These are phyloP conservation scores for Sitodiplosis mosellana DNA, from an alignment of 1,140 invertebrate species.

Conservation along the genomic window DNA sequence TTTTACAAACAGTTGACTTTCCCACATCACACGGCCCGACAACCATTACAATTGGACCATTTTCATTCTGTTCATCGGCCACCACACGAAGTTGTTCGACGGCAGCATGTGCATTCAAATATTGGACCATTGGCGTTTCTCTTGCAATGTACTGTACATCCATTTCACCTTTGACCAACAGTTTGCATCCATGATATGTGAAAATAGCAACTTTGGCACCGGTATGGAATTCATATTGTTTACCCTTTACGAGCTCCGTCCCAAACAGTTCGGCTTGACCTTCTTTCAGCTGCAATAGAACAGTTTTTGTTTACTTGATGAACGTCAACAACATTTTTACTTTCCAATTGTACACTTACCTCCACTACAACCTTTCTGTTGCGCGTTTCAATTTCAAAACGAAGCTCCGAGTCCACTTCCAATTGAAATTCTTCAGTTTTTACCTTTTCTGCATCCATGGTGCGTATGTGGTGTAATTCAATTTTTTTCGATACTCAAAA, in stretches of 20 bases:
- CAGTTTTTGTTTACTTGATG: constrained; percentile 2
- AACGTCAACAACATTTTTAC: constrained; percentile 2
- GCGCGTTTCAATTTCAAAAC: constrained; percentile 85
- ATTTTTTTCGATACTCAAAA: too few species aligned
- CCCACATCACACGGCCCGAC: constrained; percentile 92
- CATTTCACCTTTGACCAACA: constrained; percentile 68
- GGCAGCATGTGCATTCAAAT: constrained; percentile 87
- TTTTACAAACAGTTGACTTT: constrained; percentile 78
- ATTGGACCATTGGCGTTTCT: constrained; percentile 76
- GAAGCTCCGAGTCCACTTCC: constrained; percentile 72
- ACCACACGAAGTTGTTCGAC: constrained; percentile 74
- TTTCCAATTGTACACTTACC: constrained; percentile 28
- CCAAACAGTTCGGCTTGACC: constrained; percentile 94
- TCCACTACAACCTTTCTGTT: constrained; percentile 67
- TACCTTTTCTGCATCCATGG: too few species aligned
- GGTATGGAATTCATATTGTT: constrained; percentile 73
- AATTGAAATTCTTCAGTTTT: constrained; percentile 57
- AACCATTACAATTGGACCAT: constrained; percentile 73
- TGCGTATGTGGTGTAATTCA: too few species aligned
- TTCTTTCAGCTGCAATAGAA: constrained; percentile 48
- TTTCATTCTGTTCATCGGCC: constrained; percentile 49
- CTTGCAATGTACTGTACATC: constrained; percentile 88
- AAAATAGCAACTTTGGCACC: constrained; percentile 92
- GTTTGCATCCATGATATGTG: constrained; percentile 84
- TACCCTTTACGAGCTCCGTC: constrained; percentile 86